Percentiles rank a stretch among this genome's conserved stretches.
These are phyloP conservation scores for Meleagris gallopavo DNA, from an alignment of 2,113 vertebrate species.

Conservation along the genomic window DNA sequence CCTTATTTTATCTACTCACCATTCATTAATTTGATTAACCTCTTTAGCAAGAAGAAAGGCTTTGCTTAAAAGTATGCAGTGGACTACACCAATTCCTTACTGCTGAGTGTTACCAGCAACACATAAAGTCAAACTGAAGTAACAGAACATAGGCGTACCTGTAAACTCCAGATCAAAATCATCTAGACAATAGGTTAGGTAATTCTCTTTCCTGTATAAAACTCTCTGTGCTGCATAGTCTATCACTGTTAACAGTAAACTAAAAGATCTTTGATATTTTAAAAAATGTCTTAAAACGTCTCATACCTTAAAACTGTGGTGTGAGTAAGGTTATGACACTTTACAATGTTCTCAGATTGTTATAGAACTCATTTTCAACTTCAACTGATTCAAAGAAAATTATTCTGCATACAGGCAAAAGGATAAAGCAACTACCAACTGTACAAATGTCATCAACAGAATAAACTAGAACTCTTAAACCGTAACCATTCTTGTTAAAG, in stretches of 20 bases:
- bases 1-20: background rate
- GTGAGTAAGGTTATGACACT: background rate
- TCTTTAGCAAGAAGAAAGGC: background rate
- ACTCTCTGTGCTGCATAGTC: background rate
- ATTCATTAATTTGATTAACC: background rate
- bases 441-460: background rate
- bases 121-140: background rate
- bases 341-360: background rate
- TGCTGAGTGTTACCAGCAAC: background rate
- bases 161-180: background rate
- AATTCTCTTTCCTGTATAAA: background rate
- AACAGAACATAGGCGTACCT: background rate
- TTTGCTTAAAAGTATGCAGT: slow-evolving; percentile 12
- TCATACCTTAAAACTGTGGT: background rate
- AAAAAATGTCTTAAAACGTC: background rate
- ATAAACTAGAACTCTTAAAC: background rate
- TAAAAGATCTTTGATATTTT: background rate
- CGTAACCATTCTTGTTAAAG: background rate
- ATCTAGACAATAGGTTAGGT: background rate
- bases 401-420: background rate
- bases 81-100: background rate
- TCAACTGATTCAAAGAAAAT: background rate
- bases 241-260: background rate
- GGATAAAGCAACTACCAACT: background rate
- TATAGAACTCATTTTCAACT: background rate